These are phyloP conservation scores for Rotaria socialis DNA, from an alignment of 2,888 invertebrate genomes.

Conservation along the genomic window DNA sequence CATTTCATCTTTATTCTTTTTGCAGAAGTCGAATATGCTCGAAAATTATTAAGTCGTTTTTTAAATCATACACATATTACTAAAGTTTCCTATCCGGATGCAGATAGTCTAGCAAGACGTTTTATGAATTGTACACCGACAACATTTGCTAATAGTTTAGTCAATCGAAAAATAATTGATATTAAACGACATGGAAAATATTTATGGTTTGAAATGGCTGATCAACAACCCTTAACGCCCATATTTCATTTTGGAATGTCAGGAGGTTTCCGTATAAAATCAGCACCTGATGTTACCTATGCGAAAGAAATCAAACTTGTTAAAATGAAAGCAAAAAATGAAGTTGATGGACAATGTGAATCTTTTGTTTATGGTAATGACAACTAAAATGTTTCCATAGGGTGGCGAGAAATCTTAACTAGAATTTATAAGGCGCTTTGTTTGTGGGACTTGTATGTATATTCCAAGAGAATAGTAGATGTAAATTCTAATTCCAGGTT, in stretches of 20 bases:
- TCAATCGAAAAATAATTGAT: neutral
- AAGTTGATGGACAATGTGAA: conserved; percentile 31
- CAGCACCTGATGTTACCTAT: neutral
- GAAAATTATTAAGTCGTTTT: neutral
- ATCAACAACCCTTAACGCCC: neutral
- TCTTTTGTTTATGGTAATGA: conserved; percentile 14
- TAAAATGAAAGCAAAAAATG: conserved; percentile 17
- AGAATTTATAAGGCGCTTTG: neutral
- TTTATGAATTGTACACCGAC: conserved; percentile 4
- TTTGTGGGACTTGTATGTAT: too few relatives aligned
- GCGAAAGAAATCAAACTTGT: neutral
- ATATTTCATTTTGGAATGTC: conserved; percentile 37
- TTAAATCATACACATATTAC: neutral
- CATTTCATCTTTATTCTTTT: neutral
- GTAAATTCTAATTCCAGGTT: too few relatives aligned
- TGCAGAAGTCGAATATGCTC: conserved; percentile 13
- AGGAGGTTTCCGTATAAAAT: conserved; percentile 20
- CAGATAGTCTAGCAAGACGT: neutral
- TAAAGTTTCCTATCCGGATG: conserved; percentile 20
- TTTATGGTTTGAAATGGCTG: conserved; percentile 33
- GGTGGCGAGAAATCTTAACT: too few relatives aligned
- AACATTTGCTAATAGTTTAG: neutral
- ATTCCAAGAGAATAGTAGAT: too few relatives aligned
- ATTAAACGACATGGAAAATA: conserved; percentile 34
- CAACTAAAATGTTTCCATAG: neutral